phyloP scores from a whole-genome alignment of 2,113 vertebrate genomes.

The Syrrhaptes paradoxus region DNA sequence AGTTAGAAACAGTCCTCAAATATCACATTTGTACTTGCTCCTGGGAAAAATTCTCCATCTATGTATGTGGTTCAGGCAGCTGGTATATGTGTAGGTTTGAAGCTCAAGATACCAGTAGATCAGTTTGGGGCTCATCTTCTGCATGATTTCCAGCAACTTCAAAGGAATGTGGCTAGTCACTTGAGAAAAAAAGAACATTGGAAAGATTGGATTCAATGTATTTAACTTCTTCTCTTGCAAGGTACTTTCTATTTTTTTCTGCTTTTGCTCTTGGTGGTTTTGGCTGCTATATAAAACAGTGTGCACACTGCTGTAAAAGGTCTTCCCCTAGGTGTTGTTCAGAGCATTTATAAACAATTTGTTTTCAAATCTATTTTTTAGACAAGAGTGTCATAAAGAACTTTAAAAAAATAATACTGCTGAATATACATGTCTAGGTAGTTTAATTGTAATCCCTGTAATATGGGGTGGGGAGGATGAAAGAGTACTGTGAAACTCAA shows the following conservation, averaged over 20 bases:
- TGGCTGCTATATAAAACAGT: neutral
- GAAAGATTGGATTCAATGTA: neutral
- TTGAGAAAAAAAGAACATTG: neutral
- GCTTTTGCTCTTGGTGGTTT: neutral
- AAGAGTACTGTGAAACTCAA: neutral
- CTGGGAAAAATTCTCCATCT: neutral
- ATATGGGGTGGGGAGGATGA: neutral
- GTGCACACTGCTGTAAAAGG: neutral
- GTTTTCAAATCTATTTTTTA: neutral
- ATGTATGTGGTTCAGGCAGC: neutral
- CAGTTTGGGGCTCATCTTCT: neutral
- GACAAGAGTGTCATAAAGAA: neutral
- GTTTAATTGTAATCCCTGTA: neutral
- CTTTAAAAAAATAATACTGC: neutral
- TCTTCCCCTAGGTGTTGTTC: neutral
- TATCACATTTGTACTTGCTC: neutral
- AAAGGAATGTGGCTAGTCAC: neutral
- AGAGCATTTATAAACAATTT: neutral
- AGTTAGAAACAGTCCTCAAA: neutral
- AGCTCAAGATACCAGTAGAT: neutral
- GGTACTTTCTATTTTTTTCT: neutral
- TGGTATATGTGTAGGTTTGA: neutral
- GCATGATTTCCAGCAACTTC: neutral
- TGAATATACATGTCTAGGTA: neutral
- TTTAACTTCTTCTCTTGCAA: neutral